These are phyloP conservation scores for Herminia tarsipennalis DNA, from an alignment of 2,888 invertebrate genomes.

Conservation along the genomic window DNA sequence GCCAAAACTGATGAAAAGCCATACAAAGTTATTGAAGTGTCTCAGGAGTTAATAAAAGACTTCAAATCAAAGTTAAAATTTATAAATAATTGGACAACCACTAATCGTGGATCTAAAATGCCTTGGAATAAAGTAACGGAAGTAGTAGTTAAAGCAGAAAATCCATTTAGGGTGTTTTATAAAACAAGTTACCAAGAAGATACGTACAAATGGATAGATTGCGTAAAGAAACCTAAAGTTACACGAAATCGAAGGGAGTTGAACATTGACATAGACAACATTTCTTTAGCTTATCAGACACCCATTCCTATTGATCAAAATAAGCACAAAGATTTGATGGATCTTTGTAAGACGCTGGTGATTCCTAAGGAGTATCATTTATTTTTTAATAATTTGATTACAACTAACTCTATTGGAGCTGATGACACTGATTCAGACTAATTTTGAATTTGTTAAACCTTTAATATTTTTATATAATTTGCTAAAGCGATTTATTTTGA, in stretches of 20 bases:
- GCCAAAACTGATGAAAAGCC: conserved; percentile 18
- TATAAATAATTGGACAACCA: conserved; percentile 2
- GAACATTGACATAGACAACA: neutral
- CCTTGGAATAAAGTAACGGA: conserved; percentile 8
- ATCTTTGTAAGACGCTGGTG: conserved; percentile 7
- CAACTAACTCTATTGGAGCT: neutral
- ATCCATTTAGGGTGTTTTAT: conserved; percentile 3
- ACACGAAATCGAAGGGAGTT: conserved; percentile 1
- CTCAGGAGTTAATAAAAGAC: conserved; percentile 6
- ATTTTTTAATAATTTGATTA: conserved; percentile 8
- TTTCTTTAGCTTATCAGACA: conserved; percentile 6
- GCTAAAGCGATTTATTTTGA: neutral
- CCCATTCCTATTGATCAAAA: conserved; percentile 11
- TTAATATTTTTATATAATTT: neutral
- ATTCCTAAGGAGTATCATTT: conserved; percentile 10
- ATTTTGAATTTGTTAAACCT: neutral
- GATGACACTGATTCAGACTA: neutral
- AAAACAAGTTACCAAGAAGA: conserved; percentile 4
- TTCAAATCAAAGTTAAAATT: conserved; percentile 5
- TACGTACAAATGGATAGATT: conserved; percentile 7
- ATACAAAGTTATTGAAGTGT: conserved; percentile 11
- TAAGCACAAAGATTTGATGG: conserved; percentile 13
- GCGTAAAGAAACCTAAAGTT: conserved; percentile 7
- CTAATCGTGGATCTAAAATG: conserved; percentile 8
- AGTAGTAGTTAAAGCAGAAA: conserved; percentile 8